Evolutionary conservation across 2,797 vertebrate genomes (phyloP), one percentile per base, ranked within the genome.

Genomic region (Mallotus villosus): DNA sequence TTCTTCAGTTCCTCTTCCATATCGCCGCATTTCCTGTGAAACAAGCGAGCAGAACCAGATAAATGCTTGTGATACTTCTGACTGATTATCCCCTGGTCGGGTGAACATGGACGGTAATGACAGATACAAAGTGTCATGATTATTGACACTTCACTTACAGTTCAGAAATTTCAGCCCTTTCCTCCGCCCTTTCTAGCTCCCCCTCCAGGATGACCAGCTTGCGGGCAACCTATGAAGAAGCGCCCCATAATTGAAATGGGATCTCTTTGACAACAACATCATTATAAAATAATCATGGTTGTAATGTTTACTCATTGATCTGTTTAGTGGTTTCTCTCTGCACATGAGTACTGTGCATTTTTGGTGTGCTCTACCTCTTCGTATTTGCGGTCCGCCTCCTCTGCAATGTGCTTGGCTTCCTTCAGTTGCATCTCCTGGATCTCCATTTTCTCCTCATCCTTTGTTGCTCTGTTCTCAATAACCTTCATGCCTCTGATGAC

Each of bases 361-460:
- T 46, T 12, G 12, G 11, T 46, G 41, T 2, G 9, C 1, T 4
- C 1, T 14, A 97, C 97, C 97, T 99, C 98, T 68, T 99, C 97
- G 0, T 97, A 98, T 82, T 99, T 99, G 84, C 98, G 96, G 89
- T 99, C 97, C 0, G 98, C 94, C 70, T 99, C 97, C 84, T 99
- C 97, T 0, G 98, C 97, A 0, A 99, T 97, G 81, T 96, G 94
- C 84, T 99, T 98, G 68, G 98, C 98, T 74, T 99, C 97, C 83
- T 99, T 99, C 72, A 99, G 92, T 58, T 99, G 97, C 91, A 97
- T 90, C 83, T 99, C 98, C 84, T 98, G 97, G 65, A 98, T 94
- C 87, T 98, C 97, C 98, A 99, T 99, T 85, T 97, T 99, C 90
- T 99, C 97, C 85, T 98, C 96, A 0, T 99, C 97, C 81, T 99